Conservation (phyloP, 2,113 vertebrate species). For the Cyphomyrus discorhynchus region DNA sequence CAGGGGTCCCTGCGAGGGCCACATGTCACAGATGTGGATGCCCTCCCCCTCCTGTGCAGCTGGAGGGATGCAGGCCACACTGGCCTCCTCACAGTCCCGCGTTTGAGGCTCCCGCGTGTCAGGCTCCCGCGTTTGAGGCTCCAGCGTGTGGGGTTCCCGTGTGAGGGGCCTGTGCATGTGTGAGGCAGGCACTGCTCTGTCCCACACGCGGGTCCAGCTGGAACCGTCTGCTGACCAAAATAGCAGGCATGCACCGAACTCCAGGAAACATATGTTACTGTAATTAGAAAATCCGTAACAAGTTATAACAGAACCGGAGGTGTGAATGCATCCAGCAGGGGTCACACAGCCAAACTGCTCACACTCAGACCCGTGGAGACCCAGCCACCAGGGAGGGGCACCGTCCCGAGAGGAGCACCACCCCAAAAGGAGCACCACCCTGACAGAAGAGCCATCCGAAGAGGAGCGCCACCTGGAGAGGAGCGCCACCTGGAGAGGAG, state of each 20-base stretch:
- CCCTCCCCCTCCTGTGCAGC: neutral
- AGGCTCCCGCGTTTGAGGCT: too few relatives aligned
- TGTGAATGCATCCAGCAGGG: neutral
- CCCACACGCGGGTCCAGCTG: neutral
- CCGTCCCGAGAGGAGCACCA: neutral
- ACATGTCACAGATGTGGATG: slow-evolving; percentile 54
- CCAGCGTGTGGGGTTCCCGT: too few relatives aligned
- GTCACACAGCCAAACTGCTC: neutral
- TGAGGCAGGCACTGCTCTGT: neutral
- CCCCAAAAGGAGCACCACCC: neutral
- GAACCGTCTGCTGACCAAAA: neutral
- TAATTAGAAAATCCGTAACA: slow-evolving; percentile 1
- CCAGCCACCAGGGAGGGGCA: neutral
- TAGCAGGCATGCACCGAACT: neutral
- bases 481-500: too few relatives aligned
- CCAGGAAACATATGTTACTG: neutral
- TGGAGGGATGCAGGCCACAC: neutral
- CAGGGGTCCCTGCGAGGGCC: slow-evolving; percentile 29
- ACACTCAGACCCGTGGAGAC: neutral
- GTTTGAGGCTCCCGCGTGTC: too few relatives aligned
- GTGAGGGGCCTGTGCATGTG: too few relatives aligned
- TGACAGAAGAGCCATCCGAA: too few relatives aligned
- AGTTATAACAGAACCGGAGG: neutral
- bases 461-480: too few relatives aligned
- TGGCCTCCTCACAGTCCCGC: slow-evolving; percentile 5